phyloP scores from a whole-genome alignment of 37 sponge, comb jelly and placozoan species.

The Mnemiopsis leidyi region DNA sequence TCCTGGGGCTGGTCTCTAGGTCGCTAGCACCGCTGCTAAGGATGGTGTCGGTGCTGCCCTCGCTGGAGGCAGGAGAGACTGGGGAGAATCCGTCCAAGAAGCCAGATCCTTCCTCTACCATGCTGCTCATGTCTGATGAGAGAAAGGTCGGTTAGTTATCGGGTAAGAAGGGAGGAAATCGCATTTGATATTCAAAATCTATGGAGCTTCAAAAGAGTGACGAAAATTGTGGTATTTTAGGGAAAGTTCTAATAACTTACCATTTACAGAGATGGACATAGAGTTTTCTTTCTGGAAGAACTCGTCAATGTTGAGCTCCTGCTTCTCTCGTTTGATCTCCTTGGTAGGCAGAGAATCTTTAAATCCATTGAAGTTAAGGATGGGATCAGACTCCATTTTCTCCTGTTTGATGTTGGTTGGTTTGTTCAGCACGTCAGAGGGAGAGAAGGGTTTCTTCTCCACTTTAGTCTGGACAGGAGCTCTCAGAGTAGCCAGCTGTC shows the following conservation, averaged over 20 bases:
- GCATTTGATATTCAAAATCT: not conserved
- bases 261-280: slow-evolving; percentile 21
- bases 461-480: not conserved
- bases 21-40: slow-evolving; percentile 30
- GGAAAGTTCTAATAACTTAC: no score
- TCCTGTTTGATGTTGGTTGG: not conserved
- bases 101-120: not conserved
- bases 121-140: slow-evolving; percentile 10
- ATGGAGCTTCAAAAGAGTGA: no score
- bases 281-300: slow-evolving; percentile 56
- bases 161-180: not conserved
- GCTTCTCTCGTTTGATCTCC: slow-evolving; percentile 8
- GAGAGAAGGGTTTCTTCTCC: not conserved
- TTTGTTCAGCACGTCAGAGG: slow-evolving; percentile 9
- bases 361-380: slow-evolving; percentile 14
- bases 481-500: not conserved
- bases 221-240: no score
- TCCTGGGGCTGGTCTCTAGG: slow-evolving; percentile 1
- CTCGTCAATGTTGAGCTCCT: not conserved
- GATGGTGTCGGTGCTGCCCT: not conserved
- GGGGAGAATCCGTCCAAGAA: slow-evolving; percentile 19
- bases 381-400: not conserved
- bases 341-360: not conserved
- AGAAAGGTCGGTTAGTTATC: not conserved
- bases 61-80: slow-evolving; percentile 55